phyloP scores from a whole-genome alignment of 2,888 invertebrate species.

The Conus canariensis region DNA sequence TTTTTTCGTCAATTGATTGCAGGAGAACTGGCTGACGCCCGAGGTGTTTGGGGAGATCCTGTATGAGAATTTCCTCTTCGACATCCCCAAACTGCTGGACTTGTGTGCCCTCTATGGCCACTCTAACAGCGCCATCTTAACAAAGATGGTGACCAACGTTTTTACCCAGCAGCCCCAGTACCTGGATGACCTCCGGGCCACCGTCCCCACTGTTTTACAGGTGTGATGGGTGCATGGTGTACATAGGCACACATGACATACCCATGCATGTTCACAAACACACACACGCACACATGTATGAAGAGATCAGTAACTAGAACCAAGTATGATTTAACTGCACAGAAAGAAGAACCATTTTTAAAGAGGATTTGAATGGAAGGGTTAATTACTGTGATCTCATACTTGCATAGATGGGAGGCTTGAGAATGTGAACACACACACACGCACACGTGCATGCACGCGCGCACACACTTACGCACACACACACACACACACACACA shows the following conservation, averaged over 20 bases:
- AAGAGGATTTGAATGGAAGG: no score
- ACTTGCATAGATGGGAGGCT: no score
- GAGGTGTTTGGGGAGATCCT: conserved; percentile 85
- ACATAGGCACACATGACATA: neutral
- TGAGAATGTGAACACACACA: no score
- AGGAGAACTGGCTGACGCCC: conserved; percentile 82
- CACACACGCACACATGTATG: neutral
- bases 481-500: no score
- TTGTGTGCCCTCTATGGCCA: conserved; percentile 87
- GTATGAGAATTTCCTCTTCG: conserved; percentile 89
- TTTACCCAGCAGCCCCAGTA: conserved; percentile 86
- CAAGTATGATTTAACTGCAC: no score
- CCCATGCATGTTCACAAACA: neutral
- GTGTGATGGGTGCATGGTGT: conserved; percentile 59
- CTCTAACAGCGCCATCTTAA: conserved; percentile 83
- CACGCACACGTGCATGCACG: no score
- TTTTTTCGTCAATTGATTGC: neutral
- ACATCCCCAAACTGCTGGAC: conserved; percentile 90
- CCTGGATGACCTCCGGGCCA: conserved; percentile 81
- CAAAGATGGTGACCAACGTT: conserved; percentile 84
- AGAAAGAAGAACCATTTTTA: no score
- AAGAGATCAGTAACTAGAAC: no score
- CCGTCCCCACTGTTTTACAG: conserved; percentile 73
- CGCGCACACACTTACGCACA: no score
- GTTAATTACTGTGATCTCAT: no score